Base-by-base conservation (phyloP, 2,888 invertebrate species). In the Aspidiotus destructor region DNA sequence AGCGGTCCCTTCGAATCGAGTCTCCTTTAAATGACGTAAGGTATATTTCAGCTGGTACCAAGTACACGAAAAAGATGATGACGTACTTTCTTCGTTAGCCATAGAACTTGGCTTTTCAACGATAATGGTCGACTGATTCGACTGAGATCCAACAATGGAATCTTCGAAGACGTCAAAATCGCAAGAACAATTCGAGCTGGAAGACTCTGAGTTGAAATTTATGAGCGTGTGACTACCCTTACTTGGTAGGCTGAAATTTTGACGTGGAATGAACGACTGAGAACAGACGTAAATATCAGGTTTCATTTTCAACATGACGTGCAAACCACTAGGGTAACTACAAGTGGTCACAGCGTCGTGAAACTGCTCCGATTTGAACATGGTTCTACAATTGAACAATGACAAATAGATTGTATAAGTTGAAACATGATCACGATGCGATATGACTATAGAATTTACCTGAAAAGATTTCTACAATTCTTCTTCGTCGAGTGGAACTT, bases 381-480 rank as follows among this genome's bases (percentile, higher is more conserved):
- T 62, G n/a, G 62, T 62, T 55, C 69, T 69, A 17, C 15, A 2
- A 15, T 57, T 16, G 15, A 57, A 57, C 10, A 57, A 57, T 6
- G 11, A 13, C 11, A 48, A 48, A 48, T 3, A 48, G 2, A 48
- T 13, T 13, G 48, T 16, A 17, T 52, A 2, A n/a, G 5, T 5
- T n/a, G 5, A 52, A n/a, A 1, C 5, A 28, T 28, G 28, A 28
- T 28, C 5, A 52, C 52, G 52, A n/a, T 52, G 5, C 11, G n/a
- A 52, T 13, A 9, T 16, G 9, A 17, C 2, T 9, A 42, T 63
- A 40, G 9, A 15, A 71, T 60, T 70, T 72, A 77, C 79, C 76
- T 77, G 76, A 79, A 77, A 6, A 79, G 74, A 70, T 71, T 76
- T 57, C 77, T 71, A 16, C 78, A 72, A 11, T 77, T 76, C 68